These are phyloP conservation scores for Crepidodera aurea DNA, from an alignment of 2,888 invertebrate genomes.

Conservation along the genomic window DNA sequence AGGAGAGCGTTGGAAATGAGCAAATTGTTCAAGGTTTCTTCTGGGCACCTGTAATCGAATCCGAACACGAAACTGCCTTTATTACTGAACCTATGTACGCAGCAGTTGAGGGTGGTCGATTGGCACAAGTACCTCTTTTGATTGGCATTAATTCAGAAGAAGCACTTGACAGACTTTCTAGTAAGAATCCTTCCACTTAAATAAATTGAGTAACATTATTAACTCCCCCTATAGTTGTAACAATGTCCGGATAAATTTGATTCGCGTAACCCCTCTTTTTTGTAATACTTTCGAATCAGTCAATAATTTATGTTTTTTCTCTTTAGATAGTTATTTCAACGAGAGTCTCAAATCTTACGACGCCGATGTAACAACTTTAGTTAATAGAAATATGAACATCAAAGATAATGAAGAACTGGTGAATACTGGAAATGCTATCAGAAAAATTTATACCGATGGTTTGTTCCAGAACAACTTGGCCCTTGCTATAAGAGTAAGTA, in stretches of 20 bases:
- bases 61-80: constrained; percentile 39
- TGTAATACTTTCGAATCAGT: neutral
- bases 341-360: constrained; percentile 24
- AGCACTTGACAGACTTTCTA: constrained; percentile 1
- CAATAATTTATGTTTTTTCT: constrained; percentile 4
- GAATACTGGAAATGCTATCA: constrained; percentile 35
- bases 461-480: constrained; percentile 15
- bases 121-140: constrained; percentile 37
- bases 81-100: constrained; percentile 36
- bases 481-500: constrained; percentile 16
- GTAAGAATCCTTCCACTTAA: neutral
- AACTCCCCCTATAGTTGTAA: neutral
- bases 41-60: constrained; percentile 39
- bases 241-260: neutral
- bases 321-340: neutral
- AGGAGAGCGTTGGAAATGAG: constrained; percentile 21
- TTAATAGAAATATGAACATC: constrained; percentile 42
- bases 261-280: neutral
- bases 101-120: constrained; percentile 30
- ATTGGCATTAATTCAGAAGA: constrained; percentile 44
- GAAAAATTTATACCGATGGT: constrained; percentile 37
- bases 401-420: constrained; percentile 17
- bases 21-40: constrained; percentile 33
- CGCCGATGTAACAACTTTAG: constrained; percentile 30
- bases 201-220: neutral